Conservation (phyloP, 2,888 invertebrate species). For the Allophyes oxyacanthae region DNA sequence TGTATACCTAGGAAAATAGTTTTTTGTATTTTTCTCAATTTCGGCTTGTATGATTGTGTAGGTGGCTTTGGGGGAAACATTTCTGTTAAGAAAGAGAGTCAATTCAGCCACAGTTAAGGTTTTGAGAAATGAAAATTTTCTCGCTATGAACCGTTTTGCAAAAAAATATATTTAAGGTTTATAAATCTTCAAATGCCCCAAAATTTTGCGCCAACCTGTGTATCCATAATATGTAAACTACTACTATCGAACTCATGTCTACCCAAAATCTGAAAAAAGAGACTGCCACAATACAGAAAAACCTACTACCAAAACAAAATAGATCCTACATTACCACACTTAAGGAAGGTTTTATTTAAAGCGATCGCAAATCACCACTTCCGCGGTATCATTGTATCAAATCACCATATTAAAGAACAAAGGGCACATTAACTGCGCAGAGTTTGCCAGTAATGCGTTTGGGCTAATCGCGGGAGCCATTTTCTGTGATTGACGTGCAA, state of each 20-base stretch:
- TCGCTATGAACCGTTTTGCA: too few relatives aligned
- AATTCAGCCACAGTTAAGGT: too few relatives aligned
- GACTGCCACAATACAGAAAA: not conserved
- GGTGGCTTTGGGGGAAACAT: too few relatives aligned
- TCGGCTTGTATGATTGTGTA: too few relatives aligned
- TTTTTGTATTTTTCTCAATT: too few relatives aligned
- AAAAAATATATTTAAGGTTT: too few relatives aligned
- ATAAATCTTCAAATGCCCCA: not conserved
- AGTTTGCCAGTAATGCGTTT: conserved; percentile 46
- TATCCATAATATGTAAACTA: too few relatives aligned
- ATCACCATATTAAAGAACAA: conserved; percentile 51
- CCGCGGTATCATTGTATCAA: conserved; percentile 42
- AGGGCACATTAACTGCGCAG: conserved; percentile 28
- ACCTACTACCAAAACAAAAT: conserved; percentile 10
- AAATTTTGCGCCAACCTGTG: too few relatives aligned
- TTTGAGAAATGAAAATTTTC: too few relatives aligned
- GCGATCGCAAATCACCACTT: conserved; percentile 42
- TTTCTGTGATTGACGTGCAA: conserved; percentile 34
- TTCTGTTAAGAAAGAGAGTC: too few relatives aligned
- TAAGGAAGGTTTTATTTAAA: conserved; percentile 32
- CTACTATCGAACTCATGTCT: too few relatives aligned
- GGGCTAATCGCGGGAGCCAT: conserved; percentile 30
- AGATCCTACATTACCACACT: conserved; percentile 12
- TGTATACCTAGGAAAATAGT: too few relatives aligned
- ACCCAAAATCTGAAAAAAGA: not conserved